These are phyloP conservation scores for Emesis furor DNA, from an alignment of 2,888 invertebrate genomes.

Conservation along the genomic window DNA sequence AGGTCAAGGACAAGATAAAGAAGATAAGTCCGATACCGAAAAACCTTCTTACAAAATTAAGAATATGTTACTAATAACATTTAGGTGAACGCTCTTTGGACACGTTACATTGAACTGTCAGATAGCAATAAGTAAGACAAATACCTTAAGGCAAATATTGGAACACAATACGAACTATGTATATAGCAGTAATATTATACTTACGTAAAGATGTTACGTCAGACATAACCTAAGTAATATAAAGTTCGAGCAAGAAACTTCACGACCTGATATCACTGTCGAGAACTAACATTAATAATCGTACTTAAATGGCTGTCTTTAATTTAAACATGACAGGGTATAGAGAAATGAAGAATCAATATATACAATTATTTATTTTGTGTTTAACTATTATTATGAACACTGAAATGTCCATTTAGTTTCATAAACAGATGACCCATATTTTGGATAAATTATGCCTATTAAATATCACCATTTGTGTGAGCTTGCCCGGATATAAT, in stretches of 20 bases:
- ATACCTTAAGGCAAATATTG: neutral
- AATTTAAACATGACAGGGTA: constrained; percentile 7
- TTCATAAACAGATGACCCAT: no score
- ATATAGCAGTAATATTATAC: neutral
- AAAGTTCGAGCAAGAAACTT: constrained; percentile 4
- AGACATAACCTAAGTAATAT: neutral
- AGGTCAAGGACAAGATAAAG: no score
- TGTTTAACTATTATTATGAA: no score
- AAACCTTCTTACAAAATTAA: no score
- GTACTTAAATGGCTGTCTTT: neutral
- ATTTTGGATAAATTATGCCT: no score
- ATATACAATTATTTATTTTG: no score
- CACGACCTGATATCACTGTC: neutral
- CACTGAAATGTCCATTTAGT: no score
- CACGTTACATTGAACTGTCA: neutral
- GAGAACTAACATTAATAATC: constrained; percentile 6
- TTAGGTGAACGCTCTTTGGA: neutral
- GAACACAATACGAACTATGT: neutral
- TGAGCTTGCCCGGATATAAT: no score
- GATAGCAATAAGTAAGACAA: neutral
- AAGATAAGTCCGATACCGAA: no score
- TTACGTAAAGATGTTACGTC: neutral
- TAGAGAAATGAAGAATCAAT: neutral
- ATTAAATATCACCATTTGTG: no score
- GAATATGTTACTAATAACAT: neutral